These are phyloP conservation scores for Poecile montanus DNA, from an alignment of 2,797 vertebrate species.

Conservation along the genomic window DNA sequence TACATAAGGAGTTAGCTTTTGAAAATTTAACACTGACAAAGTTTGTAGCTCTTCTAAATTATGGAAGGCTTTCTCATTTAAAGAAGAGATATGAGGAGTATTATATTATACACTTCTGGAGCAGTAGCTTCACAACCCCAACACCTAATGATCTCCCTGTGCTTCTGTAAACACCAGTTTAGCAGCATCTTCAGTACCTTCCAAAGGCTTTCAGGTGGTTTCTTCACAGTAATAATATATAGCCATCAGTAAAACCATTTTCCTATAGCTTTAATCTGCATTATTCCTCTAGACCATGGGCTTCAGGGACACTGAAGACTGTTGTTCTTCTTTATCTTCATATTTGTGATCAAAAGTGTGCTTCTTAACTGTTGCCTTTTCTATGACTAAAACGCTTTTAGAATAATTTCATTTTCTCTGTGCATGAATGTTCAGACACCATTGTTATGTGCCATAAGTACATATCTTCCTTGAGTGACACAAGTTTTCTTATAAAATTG, in stretches of 20 bases:
- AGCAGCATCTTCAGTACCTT: neutral
- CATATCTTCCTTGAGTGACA: neutral
- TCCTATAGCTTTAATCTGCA: neutral
- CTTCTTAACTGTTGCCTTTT: neutral
- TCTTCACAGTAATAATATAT: neutral
- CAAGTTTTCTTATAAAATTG: neutral
- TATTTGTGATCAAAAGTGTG: neutral
- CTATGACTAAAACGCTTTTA: neutral
- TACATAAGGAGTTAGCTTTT: neutral
- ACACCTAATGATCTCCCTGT: neutral
- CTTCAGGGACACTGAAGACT: neutral
- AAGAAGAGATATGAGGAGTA: neutral
- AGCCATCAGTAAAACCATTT: neutral
- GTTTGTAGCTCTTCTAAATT: neutral
- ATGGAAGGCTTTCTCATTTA: neutral
- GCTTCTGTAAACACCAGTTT: neutral
- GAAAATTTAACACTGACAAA: neutral
- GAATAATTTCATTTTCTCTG: neutral
- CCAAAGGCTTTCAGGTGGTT: neutral
- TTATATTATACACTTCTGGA: neutral
- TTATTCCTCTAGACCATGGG: neutral
- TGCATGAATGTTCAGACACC: neutral
- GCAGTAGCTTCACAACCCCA: neutral
- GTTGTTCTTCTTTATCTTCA: neutral
- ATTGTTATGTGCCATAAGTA: neutral